Evolutionary conservation across 1,140 invertebrate species (phyloP), one percentile per base, ranked within the genome.

Genomic region (Homarus americanus): DNA sequence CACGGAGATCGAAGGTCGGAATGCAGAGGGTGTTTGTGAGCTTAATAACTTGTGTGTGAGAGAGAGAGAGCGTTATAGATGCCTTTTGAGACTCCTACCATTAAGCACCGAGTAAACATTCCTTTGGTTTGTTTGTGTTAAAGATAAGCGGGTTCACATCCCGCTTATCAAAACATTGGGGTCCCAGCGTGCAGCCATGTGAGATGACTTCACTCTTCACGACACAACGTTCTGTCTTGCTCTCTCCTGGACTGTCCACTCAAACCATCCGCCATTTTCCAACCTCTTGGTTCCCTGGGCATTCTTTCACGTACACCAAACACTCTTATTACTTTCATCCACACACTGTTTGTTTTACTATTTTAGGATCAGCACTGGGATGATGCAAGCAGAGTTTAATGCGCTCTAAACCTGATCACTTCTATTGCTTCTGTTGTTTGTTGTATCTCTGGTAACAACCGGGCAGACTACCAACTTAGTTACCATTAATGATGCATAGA

Each of bases 1-100:
- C 78, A 75, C 40, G 66, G n/a, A n/a, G 66, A 66, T 44, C 75
- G 58, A 28, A 82, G 87, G 87, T 41, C 63, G 87, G 79, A 89
- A 82, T 82, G 87, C 63, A 17, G 44, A n/a, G 63, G 79, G 44
- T 80, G 76, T 87, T 28, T 87, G 58, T 63, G 76, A 63, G 49
- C 49, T 80, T 87, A 41, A 87, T 78, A 87, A 80, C 73, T 87
- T 41, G 53, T 66, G 85, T 66, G 75, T 78, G 75, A 79, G 76
- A 40, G 78, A 28, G 40, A 72, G 75, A 79, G 58, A 36, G 85
- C 53, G 32, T 32, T 53, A 80, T 76, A 80, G 49, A 15, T 76
- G 85, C 34, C 85, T 79, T 87, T 87, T 87, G 85, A 87, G 79
- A 80, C 85, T 79, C 75, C 85, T 75, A 87, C 75, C 85, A 87